A percentile compares a stretch with the other conserved stretches of the same genome.
phyloP scores from a whole-genome alignment of 37 sponge, comb jelly and placozoan genomes.

The Eunapius fragilis region DNA sequence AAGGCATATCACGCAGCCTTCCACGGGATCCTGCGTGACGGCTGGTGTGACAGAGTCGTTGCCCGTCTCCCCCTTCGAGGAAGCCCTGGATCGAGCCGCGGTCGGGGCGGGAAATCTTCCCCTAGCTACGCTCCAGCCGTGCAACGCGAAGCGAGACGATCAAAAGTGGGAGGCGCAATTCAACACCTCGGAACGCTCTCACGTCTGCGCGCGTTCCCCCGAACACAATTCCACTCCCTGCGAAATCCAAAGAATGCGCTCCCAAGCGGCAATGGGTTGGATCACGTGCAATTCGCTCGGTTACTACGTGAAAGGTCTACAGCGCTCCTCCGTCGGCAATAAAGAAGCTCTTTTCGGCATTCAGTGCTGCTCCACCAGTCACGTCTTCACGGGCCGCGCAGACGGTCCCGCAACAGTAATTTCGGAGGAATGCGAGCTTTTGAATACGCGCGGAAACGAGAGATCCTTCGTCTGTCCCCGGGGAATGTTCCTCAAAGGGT shows the following conservation, averaged over 20 bases:
- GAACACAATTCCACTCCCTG: background rate
- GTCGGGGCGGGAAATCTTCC: background rate
- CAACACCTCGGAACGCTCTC: background rate
- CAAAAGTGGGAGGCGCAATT: background rate
- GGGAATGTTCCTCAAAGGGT: conserved; percentile 45
- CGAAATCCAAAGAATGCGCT: background rate
- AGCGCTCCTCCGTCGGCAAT: background rate
- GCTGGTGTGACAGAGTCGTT: background rate
- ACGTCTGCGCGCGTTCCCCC: background rate
- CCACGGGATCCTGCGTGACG: conserved; percentile 16
- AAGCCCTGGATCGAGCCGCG: background rate
- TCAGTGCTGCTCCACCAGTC: conserved; percentile 22
- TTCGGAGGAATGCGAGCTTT: conserved; percentile 18
- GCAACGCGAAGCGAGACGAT: background rate
- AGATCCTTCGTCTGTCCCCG: conserved; percentile 34
- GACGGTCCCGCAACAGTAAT: background rate
- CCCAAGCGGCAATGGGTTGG: conserved; percentile 2
- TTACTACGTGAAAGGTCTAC: conserved; percentile 35
- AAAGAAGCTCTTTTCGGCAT: conserved; percentile 16
- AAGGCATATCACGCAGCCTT: conserved; percentile 10
- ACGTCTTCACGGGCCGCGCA: conserved; percentile 40
- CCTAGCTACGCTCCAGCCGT: background rate
- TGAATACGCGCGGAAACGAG: background rate
- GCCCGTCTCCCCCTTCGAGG: background rate
- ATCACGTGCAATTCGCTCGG: conserved; percentile 10